phyloP scores from a whole-genome alignment of 37 sponge, comb jelly and placozoan genomes.

The Diacarnus erythraeanus region DNA sequence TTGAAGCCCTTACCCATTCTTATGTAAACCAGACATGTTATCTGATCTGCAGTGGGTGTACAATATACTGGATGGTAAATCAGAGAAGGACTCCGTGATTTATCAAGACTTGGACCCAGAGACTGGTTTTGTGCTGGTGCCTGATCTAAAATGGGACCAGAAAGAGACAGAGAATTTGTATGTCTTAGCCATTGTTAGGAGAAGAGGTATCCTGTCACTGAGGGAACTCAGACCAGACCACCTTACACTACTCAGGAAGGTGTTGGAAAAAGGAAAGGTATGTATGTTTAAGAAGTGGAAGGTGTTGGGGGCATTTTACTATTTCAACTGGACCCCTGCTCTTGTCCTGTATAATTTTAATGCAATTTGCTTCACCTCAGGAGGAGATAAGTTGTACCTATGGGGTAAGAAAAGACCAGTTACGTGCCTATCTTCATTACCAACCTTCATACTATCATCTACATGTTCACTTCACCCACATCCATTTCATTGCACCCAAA shows the following conservation, averaged over 20 bases:
- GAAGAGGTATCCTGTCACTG: constrained; percentile 65
- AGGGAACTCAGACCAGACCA: constrained; percentile 76
- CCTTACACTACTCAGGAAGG: constrained; percentile 76
- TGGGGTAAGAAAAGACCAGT: constrained; percentile 57
- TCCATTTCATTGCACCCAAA: constrained; percentile 71
- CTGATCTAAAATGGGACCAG: constrained; percentile 97
- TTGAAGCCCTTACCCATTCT: too few relatives aligned
- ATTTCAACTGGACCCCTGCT: background rate
- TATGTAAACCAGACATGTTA: background rate
- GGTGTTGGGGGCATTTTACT: background rate
- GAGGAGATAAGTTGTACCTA: constrained; percentile 56
- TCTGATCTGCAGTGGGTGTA: constrained; percentile 84
- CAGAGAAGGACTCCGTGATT: constrained; percentile 82
- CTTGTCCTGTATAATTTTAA: background rate
- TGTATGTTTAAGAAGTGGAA: background rate
- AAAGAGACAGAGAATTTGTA: constrained; percentile 72
- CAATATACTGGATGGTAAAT: constrained; percentile 88
- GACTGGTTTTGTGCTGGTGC: constrained; percentile 83
- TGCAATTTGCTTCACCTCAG: constrained; percentile 11
- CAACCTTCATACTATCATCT: constrained; percentile 98
- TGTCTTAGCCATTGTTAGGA: constrained; percentile 72
- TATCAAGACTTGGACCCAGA: constrained; percentile 73
- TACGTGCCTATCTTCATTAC: constrained; percentile 90
- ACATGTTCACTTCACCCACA: constrained; percentile 90
- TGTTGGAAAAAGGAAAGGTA: constrained; percentile 77